Percentiles rank a stretch among this genome's conserved stretches.
Evolutionary conservation across 37 sponge, comb jelly and placozoan genomes (phyloP).

Genomic region (Oopsacas minuta): DNA sequence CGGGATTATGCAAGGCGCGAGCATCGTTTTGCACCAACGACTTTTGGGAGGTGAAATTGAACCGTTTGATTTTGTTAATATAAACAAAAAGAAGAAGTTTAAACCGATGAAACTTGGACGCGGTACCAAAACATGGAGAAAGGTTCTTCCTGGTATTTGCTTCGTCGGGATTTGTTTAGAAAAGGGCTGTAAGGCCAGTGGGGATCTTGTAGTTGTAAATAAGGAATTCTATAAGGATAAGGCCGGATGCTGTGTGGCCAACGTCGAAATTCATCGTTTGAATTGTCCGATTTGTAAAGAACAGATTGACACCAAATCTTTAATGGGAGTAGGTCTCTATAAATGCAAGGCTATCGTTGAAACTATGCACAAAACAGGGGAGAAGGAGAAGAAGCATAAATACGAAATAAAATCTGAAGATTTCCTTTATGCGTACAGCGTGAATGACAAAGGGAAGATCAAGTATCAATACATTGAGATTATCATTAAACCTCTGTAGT

Average conservation of each 20-base stretch:
- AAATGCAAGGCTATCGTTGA: background rate
- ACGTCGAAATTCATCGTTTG: background rate
- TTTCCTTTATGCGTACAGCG: background rate
- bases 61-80: background rate
- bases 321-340: background rate
- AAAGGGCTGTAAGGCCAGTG: background rate
- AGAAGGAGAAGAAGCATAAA: background rate
- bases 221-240: background rate
- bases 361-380: background rate
- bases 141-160: background rate
- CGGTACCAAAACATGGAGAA: background rate
- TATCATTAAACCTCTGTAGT: background rate
- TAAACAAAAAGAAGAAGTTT: background rate
- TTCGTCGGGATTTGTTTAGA: background rate
- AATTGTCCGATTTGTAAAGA: background rate
- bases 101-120: background rate
- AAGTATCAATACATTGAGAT: background rate
- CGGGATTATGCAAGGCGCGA: background rate
- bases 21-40: background rate
- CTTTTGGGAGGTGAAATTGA: background rate
- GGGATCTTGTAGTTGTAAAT: background rate
- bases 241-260: background rate
- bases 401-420: background rate
- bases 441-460: background rate
- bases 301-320: background rate